Evolutionary conservation across 2,888 invertebrate genomes (phyloP), one percentile per base, ranked within the genome.

Genomic region (Monochamus alternatus): DNA sequence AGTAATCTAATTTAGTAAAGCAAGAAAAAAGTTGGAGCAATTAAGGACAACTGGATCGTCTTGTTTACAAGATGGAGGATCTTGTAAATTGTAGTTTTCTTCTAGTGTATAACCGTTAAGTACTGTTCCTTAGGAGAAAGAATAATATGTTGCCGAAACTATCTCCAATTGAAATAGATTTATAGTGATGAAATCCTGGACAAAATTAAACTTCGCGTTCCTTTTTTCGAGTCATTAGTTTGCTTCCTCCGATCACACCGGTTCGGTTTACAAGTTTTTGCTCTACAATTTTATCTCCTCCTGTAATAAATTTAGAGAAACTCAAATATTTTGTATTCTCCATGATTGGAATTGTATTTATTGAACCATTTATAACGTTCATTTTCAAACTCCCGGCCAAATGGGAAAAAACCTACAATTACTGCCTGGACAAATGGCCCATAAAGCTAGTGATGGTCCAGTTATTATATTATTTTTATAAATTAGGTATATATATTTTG

Each of bases 181-280:
- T 87, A 88, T 87, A 84, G 86, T 87, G 87, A 87, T 87, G 87
- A 88, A 88, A 87, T 87, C 86, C 85, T 84, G 85, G 86, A 85
- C 86, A 86, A 87, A 87, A 88, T 88, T 88, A 87, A 87, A 88
- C 85, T 87, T 85, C 83, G 83, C 82, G 83, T 80, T 84, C 83
- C 85, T 84, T 86, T 85, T 85, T 82, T 83, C 79, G 81, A 75
- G 76, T 78, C 81, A 81, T 81, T 81, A 81, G 81, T 81, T 81
- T 80, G 73, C 75, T 78, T 77, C 80, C 79, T 81, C 80, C 81
- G 77, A 78, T 81, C 80, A 75, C 81, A 80, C 81, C 79, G 80
- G 79, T 78, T 78, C 75, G 79, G 80, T 75, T 81, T 74, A 69
- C 74, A 79, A 79, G 77, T 80, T 81, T 81, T 78, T 78, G 71